These are phyloP conservation scores for Varanus salvator DNA, from an alignment of 2,113 vertebrate species.

Conservation along the genomic window DNA sequence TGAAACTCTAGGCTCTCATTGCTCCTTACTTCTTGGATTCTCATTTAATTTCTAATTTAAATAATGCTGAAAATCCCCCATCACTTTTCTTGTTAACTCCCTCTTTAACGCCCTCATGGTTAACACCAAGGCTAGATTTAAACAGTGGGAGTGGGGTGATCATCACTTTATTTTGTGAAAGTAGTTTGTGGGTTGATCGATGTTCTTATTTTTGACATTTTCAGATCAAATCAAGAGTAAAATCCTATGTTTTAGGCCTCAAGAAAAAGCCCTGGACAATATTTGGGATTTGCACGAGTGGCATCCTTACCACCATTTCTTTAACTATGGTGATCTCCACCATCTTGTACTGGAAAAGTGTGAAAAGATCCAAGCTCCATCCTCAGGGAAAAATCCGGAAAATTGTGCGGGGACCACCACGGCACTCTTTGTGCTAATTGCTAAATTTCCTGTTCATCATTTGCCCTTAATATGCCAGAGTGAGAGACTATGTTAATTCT, in stretches of 20 bases:
- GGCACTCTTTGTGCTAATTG: conserved; percentile 67
- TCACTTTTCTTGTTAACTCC: neutral
- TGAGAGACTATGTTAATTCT: conserved; percentile 49
- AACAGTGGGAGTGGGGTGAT: neutral
- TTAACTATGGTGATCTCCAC: conserved; percentile 88
- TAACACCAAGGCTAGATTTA: conserved; percentile 10
- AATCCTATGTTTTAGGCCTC: conserved; percentile 89
- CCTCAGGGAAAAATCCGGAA: conserved; percentile 87
- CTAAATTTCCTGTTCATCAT: conserved; percentile 68
- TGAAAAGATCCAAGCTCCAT: conserved; percentile 87
- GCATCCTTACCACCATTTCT: conserved; percentile 81
- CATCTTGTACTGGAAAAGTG: conserved; percentile 85
- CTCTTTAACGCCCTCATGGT: neutral
- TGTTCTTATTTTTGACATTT: conserved; percentile 80
- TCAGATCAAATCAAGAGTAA: conserved; percentile 89
- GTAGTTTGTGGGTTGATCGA: conserved; percentile 46
- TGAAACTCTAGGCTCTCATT: conserved; percentile 20
- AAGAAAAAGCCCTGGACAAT: conserved; percentile 86
- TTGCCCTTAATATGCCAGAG: conserved; percentile 73
- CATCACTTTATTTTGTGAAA: conserved; percentile 35
- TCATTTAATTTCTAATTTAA: conserved; percentile 18
- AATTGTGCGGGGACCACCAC: conserved; percentile 82
- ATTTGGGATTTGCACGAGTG: conserved; percentile 87
- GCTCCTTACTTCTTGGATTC: neutral
- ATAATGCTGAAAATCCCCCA: conserved; percentile 5